phyloP scores from a whole-genome alignment of 2,113 vertebrate genomes.

The Antechinus flavipes region DNA sequence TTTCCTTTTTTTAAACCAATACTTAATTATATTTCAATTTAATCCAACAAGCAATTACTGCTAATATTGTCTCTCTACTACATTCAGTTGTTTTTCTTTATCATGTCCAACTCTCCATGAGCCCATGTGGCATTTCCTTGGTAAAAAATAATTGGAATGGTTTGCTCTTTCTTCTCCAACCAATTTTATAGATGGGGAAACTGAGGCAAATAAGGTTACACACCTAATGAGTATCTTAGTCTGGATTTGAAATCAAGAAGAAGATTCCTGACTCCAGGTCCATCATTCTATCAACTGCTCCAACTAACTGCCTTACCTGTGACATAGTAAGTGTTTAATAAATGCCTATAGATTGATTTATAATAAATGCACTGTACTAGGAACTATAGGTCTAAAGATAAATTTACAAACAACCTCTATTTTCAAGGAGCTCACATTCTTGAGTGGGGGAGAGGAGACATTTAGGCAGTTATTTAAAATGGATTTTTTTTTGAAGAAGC shows the following conservation, averaged over 20 bases:
- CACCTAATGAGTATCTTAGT: background rate
- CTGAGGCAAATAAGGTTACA: background rate
- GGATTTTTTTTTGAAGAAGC: background rate
- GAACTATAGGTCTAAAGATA: too few species aligned
- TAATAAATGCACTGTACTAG: background rate
- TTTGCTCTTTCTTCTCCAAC: background rate
- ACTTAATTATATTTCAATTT: background rate
- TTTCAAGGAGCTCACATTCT: background rate
- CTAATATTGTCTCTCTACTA: background rate
- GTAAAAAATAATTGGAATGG: background rate
- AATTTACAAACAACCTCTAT: background rate
- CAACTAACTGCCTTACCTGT: background rate
- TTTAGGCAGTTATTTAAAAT: background rate
- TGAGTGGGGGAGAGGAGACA: background rate
- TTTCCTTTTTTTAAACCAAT: background rate
- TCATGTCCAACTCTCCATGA: background rate
- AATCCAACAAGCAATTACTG: background rate
- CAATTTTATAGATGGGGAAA: background rate
- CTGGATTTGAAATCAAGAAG: background rate
- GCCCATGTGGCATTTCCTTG: background rate
- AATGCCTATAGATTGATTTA: background rate
- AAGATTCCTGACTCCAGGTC: background rate
- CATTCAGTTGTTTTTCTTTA: background rate
- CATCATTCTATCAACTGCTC: background rate
- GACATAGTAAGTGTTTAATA: background rate